Evolutionary conservation across 2,888 invertebrate species (phyloP), one percentile per base, ranked within the genome.

Genomic region (Phasia obesa): DNA sequence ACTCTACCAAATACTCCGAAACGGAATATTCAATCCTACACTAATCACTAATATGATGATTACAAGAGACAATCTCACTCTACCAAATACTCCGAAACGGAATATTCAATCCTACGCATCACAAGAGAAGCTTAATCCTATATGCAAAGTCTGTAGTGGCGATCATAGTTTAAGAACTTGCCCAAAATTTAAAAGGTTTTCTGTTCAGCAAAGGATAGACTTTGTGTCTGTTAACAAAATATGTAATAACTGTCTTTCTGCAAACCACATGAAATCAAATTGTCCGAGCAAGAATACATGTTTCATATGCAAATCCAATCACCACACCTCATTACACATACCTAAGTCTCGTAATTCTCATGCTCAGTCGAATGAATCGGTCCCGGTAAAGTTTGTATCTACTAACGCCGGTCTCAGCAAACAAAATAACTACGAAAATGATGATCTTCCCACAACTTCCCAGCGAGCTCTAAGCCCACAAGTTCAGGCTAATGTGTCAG

Each of bases 281-380:
- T 38, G 38, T 38, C 25, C 42, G 0, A 44, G 25, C 17, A 62
- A 62, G 42, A 62, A n/a, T 15, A 44, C 25, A 0, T 25, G 21
- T 44, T 62, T 44, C n/a, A 62, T 19, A 4, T 65, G 51, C 7
- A 49, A 53, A 47, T 23, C n/a, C 17, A 51, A 17, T 21, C 53
- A 67, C 13, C 67, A 67, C 4, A 53, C 53, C 9, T 31, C 27
- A 0, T 27, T 67, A 2, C 38, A 67, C n/a, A 1, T 67, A 7
- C 11, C 2, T 3, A 53, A 53, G 21, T 21, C 25, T 4, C 0
- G 15, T 5, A 53, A 7, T 13, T 38, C 38, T 38, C 7, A 38
- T 5, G 11, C 27, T 11, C 38, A 38, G 7, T 38, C 38, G 38
- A 2, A n/a, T 13, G 7, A 38, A 38, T 38, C 38, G 7, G 7